A percentile compares a stretch with the other conserved stretches of the same genome.
Conservation (phyloP, 2,113 vertebrate species). For the Bufo gargarizans region DNA sequence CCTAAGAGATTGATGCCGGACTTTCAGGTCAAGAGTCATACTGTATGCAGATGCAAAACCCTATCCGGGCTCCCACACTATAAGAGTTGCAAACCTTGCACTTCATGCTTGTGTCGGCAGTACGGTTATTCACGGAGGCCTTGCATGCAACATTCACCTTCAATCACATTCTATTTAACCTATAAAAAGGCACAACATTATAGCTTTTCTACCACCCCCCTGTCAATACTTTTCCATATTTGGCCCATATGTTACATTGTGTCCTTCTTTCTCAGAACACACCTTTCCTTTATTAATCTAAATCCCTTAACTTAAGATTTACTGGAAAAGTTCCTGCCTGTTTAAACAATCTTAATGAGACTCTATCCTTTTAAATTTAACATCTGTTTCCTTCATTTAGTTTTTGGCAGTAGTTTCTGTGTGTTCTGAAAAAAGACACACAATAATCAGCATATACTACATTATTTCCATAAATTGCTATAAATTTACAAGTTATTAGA, state of each 20-base stretch:
- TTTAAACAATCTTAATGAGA: slow-evolving; percentile 69
- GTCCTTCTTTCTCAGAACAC: slow-evolving; percentile 37
- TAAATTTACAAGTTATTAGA: slow-evolving; percentile 72
- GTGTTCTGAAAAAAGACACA: slow-evolving; percentile 67
- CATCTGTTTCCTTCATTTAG: slow-evolving; percentile 70
- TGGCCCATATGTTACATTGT: slow-evolving; percentile 18
- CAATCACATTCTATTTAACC: background rate
- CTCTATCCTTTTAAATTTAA: slow-evolving; percentile 70
- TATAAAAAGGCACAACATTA: background rate
- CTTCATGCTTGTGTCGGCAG: background rate
- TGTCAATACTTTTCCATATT: background rate
- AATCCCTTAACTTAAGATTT: slow-evolving; percentile 58
- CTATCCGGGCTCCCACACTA: too few relatives aligned
- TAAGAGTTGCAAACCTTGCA: background rate
- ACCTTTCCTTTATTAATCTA: slow-evolving; percentile 61
- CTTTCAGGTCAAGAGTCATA: too few relatives aligned
- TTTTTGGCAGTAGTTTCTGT: slow-evolving; percentile 67
- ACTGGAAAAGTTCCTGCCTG: slow-evolving; percentile 60
- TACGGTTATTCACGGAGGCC: background rate
- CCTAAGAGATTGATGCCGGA: too few relatives aligned
- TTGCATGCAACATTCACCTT: background rate
- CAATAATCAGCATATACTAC: slow-evolving; percentile 69
- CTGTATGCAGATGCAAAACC: too few relatives aligned
- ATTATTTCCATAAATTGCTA: slow-evolving; percentile 74
- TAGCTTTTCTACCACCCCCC: background rate